Base-by-base conservation (phyloP, 2,888 invertebrate species). In the Apamea sordens region DNA sequence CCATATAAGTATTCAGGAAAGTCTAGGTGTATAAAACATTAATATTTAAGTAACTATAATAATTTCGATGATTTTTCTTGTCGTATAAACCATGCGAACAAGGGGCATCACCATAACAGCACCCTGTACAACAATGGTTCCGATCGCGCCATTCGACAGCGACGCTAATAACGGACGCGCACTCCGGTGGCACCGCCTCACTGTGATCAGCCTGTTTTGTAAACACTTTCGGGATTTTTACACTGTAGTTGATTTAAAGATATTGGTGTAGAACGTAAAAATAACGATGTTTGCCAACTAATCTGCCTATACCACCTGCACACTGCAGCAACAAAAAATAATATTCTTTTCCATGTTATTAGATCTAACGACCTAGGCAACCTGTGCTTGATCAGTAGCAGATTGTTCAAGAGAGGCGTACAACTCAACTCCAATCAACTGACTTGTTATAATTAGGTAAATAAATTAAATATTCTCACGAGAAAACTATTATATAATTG, bases 91-190 rank as follows among this genome's bases (percentile, higher is more conserved):
- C 61, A 7, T 61, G 61, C 15, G 28, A 28, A 28, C 15, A 15
- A 61, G 59, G 10, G 5, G 13, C 21, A 21, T 1, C 13, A 28
- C n/a, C 13, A 28, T 59, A 56, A 28, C n/a, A 69, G 1, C 94
- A 90, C 13, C 90, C 94, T 94, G 92, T 95, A 91, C 56, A 88
- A 86, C 92, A 91, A 92, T 92, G 89, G 91, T 92, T 92, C 92
- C 93, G 92, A 94, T 94, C 94, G 91, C 94, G 91, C 93, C 94
- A 93, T 94, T 94, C 93, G 93, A 94, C 90, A 92, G 90, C 86
- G 91, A 88, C 90, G 93, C 92, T 93, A 94, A 93, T 94, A 93
- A 93, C 91, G 91, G 88, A 77, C 83, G 89, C 73, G n/a, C 61
- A 53, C 65, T 64, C 24, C 28, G 15, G 61, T 59, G 2, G 64